A percentile compares a stretch with the other conserved stretches of the same genome.
phyloP scores from a whole-genome alignment of 2,797 vertebrate species.

The Smutsia temminckii region DNA sequence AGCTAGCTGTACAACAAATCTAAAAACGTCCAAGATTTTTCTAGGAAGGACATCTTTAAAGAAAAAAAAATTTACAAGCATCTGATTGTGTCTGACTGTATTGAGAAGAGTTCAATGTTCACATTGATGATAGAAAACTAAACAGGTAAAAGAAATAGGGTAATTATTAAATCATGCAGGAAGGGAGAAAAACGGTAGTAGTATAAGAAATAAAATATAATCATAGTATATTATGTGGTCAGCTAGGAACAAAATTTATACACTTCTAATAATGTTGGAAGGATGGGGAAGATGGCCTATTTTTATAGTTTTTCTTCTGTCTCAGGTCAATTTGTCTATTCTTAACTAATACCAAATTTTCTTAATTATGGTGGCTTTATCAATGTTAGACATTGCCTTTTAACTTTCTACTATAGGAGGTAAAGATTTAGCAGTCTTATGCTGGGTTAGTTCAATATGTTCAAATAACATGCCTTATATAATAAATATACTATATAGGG shows the following conservation, averaged over 20 bases:
- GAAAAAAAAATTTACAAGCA: neutral
- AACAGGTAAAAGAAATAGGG: neutral
- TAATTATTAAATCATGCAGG: neutral
- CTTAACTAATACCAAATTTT: neutral
- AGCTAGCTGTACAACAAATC: constrained; percentile 32
- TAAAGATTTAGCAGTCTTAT: neutral
- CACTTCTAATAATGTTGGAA: neutral
- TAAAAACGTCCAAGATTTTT: constrained; percentile 46
- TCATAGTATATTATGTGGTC: neutral
- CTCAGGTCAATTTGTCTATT: neutral
- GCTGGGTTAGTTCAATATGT: neutral
- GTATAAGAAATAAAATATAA: neutral
- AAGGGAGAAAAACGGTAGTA: neutral
- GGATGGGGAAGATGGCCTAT: neutral
- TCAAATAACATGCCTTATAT: neutral
- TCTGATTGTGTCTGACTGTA: neutral
- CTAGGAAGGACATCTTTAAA: constrained; percentile 26
- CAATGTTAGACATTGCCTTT: neutral
- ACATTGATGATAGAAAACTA: neutral
- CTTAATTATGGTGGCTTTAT: neutral
- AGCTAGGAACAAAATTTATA: neutral
- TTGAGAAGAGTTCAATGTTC: neutral
- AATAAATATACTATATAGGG: neutral
- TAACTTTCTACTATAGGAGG: neutral
- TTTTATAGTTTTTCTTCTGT: constrained; percentile 11